A percentile compares a stretch with the other conserved stretches of the same genome.
Evolutionary conservation across 2,113 vertebrate species (phyloP).

Genomic region (Paralichthys olivaceus): DNA sequence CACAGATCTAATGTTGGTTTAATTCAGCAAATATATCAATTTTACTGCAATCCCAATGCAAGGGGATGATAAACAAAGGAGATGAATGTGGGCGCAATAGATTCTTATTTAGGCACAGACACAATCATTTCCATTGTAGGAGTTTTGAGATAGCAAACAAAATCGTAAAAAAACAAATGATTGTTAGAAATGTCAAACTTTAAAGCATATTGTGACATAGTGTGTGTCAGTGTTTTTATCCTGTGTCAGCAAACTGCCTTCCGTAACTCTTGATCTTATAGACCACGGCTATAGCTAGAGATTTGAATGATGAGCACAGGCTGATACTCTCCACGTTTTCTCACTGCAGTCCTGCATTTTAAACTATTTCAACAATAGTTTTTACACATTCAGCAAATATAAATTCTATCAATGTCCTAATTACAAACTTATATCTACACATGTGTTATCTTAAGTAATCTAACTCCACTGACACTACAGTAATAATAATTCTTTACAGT

Average conservation of each 20-base stretch:
- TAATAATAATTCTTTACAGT: conserved; percentile 24
- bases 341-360: conserved; percentile 33
- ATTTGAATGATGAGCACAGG: conserved; percentile 55
- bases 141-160: conserved; percentile 1
- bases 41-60: conserved; percentile 8
- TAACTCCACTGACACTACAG: conserved; percentile 14
- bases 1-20: not conserved
- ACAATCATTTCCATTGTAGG: not conserved
- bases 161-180: not conserved
- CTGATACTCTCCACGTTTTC: conserved; percentile 15
- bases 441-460: conserved; percentile 15
- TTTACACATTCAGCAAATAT: conserved; percentile 7
- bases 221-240: conserved; percentile 10
- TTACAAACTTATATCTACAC: conserved; percentile 12
- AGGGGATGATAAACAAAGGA: not conserved
- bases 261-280: not conserved
- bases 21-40: conserved; percentile 32
- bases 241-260: conserved; percentile 41
- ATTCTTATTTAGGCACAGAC: conserved; percentile 6
- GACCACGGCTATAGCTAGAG: conserved; percentile 17
- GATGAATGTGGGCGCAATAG: not conserved
- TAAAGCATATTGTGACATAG: conserved; percentile 8
- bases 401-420: conserved; percentile 10
- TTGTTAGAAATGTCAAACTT: conserved; percentile 4
- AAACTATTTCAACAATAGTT: conserved; percentile 19